phyloP scores from a whole-genome alignment of 2,888 invertebrate genomes.

The Dusona sp. region DNA sequence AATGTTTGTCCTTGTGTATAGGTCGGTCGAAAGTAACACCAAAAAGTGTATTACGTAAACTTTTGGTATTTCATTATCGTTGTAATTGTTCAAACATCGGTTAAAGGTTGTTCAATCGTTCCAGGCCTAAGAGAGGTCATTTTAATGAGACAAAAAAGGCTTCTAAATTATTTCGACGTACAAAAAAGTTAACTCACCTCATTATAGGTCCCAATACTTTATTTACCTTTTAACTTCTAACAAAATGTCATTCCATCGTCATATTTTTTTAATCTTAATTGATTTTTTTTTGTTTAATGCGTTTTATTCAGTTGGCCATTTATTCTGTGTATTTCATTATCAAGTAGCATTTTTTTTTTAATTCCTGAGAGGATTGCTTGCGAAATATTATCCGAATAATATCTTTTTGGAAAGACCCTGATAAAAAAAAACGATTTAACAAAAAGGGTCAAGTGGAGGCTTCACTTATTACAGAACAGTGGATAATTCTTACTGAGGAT shows the following conservation, averaged over 20 bases:
- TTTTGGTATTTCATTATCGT: background rate
- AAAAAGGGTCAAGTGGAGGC: constrained; percentile 19
- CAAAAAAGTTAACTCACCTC: background rate
- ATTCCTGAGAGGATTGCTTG: background rate
- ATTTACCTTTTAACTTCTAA: background rate
- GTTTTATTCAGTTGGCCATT: background rate
- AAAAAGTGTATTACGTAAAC: background rate
- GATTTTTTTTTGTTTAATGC: background rate
- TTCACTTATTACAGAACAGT: constrained; percentile 18
- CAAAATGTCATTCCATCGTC: background rate
- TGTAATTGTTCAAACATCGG: background rate
- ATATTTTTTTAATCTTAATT: background rate
- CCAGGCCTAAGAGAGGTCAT: background rate
- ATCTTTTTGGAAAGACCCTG: background rate
- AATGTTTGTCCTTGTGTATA: constrained; percentile 2
- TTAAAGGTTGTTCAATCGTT: background rate
- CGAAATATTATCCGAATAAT: background rate
- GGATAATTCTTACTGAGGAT: constrained; percentile 33
- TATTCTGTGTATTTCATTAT: background rate
- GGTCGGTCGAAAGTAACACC: background rate
- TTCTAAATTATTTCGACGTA: background rate
- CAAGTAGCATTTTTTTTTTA: background rate
- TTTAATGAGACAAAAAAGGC: background rate
- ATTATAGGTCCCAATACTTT: background rate
- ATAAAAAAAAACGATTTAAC: constrained; percentile 9